Evolutionary conservation across 2,888 invertebrate species (phyloP), one percentile per base, ranked within the genome.

Genomic region (Nudaria mundana): DNA sequence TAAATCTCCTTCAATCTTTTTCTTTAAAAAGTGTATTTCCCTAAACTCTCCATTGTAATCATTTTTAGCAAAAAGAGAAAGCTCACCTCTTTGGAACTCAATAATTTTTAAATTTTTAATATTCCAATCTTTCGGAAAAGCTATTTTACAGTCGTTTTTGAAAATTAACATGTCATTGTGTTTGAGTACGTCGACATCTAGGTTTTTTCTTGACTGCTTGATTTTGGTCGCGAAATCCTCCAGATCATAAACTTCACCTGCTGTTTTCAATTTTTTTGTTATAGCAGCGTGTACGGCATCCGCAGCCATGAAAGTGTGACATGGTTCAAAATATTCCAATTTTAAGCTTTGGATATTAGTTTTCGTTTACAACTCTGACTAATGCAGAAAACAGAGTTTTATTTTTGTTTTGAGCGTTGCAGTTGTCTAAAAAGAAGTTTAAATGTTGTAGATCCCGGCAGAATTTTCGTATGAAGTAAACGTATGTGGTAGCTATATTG

Each of bases 201-300:
- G 41, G 26, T 37, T 37, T 42, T 53, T 44, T 28, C 43, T 35
- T 60, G 60, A 40, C 23, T 20, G 29, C 33, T 37, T 37, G 29
- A 39, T 39, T 29, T 29, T 28, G 11, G 26, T 38, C 8, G 26
- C 34, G 24, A 29, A 40, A 29, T 34, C 33, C 15, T 30, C 30
- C 13, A 40, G 34, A 30, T 38, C 37, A 14, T 37, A 36, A 7
- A 29, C 30, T 37, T 37, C 20, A 24, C 33, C 20, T 29, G 41
- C 32, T 18, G 33, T 26, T 42, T 37, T 42, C 30, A 43, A n/a
- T 38, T 44, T 46, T 12, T 51, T 48, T 3, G 54, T 41, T 32
- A 52, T 50, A 29, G 50, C 43, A 16, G 44, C 52, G 34, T 56
- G 52, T 15, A 56, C 50, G 13, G 48, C 48, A 33, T 56, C 48